These are phyloP conservation scores for Papilio dardanus DNA, from an alignment of 1,140 invertebrate genomes.

Conservation along the genomic window DNA sequence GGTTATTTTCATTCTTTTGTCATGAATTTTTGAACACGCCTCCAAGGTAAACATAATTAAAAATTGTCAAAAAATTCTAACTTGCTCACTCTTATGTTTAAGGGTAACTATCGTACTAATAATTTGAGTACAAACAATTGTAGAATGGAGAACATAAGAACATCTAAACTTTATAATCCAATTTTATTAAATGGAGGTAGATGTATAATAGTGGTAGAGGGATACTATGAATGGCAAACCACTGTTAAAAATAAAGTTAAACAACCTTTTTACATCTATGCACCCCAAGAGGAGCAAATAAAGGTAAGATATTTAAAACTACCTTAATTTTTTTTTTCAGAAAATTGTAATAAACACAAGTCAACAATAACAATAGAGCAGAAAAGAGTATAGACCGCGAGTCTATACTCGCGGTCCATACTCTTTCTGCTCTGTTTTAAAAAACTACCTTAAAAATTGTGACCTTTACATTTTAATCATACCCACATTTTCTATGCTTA, in stretches of 20 bases:
- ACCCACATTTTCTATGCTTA: not conserved
- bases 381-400: too few species aligned
- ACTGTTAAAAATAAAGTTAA: conserved; percentile 86
- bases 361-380: too few species aligned
- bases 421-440: too few species aligned
- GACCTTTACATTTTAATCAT: not conserved
- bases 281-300: conserved; percentile 80
- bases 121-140: conserved; percentile 92
- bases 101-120: conserved; percentile 87
- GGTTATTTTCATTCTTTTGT: not conserved
- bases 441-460: not conserved
- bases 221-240: conserved; percentile 95
- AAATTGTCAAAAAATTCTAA: not conserved
- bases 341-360: too few species aligned
- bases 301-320: conserved; percentile 52
- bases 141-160: conserved; percentile 86
- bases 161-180: conserved; percentile 87
- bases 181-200: conserved; percentile 87
- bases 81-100: not conserved
- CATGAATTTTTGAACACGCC: conserved; percentile 36
- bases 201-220: conserved; percentile 91
- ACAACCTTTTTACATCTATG: conserved; percentile 91
- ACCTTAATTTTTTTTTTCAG: too few species aligned
- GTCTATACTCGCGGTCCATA: too few species aligned
- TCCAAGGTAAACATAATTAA: too few species aligned